A percentile compares a stretch with the other conserved stretches of the same genome.
Evolutionary conservation across 2,797 vertebrate species (phyloP).

Genomic region (Parambassis ranga): DNA sequence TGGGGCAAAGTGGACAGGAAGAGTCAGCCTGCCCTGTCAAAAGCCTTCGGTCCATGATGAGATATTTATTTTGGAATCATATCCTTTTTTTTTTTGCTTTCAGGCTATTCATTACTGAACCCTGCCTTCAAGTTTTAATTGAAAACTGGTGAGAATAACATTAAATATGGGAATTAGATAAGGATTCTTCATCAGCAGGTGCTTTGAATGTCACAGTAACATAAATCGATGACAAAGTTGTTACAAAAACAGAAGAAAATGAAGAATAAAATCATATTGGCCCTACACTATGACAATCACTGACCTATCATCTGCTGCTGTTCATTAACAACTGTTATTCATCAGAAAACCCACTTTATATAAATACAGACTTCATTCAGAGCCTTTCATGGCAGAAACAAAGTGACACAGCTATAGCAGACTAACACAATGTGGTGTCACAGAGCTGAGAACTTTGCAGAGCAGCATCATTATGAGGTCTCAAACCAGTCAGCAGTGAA

Average conservation of each 20-base stretch:
- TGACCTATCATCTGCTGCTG: too few relatives aligned
- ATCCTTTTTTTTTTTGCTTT: neutral
- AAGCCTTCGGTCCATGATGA: constrained; percentile 13
- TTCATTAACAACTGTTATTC: too few relatives aligned
- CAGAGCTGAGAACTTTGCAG: neutral
- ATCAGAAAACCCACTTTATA: too few relatives aligned
- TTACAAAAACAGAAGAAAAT: neutral
- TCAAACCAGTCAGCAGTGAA: constrained; percentile 17
- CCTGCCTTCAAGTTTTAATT: neutral
- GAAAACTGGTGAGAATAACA: neutral
- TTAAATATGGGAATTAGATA: neutral
- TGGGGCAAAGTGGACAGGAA: constrained; percentile 19
- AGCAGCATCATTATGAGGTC: constrained; percentile 9
- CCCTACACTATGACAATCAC: rapidly evolving
- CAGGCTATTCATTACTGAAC: neutral
- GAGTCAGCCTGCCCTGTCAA: constrained; percentile 17
- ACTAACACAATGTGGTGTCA: neutral
- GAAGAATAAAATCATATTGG: neutral
- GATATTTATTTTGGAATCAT: constrained; percentile 1
- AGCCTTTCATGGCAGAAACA: neutral
- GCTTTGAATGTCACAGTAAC: neutral
- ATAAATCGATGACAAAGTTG: neutral
- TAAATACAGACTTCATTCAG: neutral
- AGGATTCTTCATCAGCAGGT: neutral
- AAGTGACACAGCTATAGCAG: neutral